A percentile compares a stretch with the other conserved stretches of the same genome.
These are phyloP conservation scores for Chaetorhynchus papuensis DNA, from an alignment of 2,113 vertebrate species.

Conservation along the genomic window DNA sequence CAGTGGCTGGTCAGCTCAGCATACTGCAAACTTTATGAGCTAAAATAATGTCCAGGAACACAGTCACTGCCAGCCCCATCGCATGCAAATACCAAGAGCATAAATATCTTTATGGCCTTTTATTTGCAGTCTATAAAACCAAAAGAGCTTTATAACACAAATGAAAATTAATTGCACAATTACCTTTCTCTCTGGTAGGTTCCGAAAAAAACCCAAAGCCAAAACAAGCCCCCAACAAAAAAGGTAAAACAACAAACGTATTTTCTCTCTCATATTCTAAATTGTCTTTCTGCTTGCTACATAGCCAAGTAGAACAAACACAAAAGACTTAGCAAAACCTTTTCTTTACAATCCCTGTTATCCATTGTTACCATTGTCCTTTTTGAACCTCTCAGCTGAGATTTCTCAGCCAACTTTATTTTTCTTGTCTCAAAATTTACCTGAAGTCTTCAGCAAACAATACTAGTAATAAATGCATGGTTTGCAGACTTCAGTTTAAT, in stretches of 20 bases:
- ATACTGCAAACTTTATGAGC: neutral
- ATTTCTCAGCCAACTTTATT: neutral
- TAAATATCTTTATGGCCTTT: constrained; percentile 35
- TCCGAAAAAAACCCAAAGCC: neutral
- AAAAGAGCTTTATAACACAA: neutral
- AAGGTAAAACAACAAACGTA: neutral
- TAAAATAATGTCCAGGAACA: neutral
- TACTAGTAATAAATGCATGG: neutral
- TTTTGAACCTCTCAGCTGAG: neutral
- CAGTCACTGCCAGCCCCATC: neutral
- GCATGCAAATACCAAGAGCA: neutral
- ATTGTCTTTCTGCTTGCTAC: neutral
- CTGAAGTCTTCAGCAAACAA: neutral
- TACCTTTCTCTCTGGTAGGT: neutral
- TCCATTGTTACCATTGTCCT: neutral
- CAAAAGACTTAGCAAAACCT: neutral
- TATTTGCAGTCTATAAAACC: constrained; percentile 18
- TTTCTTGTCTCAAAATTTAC: neutral
- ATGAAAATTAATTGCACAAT: constrained; percentile 38
- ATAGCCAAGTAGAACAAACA: neutral
- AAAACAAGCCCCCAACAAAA: neutral
- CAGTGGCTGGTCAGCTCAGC: neutral
- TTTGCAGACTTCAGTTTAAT: neutral
- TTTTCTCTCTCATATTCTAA: neutral
- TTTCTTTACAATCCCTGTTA: neutral